Base-by-base conservation (phyloP, 2,888 invertebrate species). In the Catocala sponsa region DNA sequence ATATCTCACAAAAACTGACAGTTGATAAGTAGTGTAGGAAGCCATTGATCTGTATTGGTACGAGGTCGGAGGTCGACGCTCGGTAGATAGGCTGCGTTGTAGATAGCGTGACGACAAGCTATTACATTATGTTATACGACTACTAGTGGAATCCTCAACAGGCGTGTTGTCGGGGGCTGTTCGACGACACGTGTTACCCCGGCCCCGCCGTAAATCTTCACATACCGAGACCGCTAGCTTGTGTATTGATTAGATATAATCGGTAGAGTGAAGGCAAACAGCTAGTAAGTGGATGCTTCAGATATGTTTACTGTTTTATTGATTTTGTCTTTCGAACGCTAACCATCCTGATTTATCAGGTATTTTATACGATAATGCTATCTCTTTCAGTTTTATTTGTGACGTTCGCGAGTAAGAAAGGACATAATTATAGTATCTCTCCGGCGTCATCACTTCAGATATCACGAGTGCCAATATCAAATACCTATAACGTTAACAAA, bases 61-160 rank as follows among this genome's bases (percentile, higher is more conserved):
- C 15, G 67, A 65, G 74, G 63, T 48, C 72, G 57, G 68, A 60
- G 76, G 72, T 79, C 73, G 62, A 68, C 59, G 72, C 11, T 63
- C 74, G 32, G 47, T 10, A 53, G 53, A 55, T 55, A 46, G 25
- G 15, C 50, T 10, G 11, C 42, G 25, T 13, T 46, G 46, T 25
- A 48, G 25, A 38, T 57, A 38, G 57, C 56, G 53, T 57, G 62
- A 57, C 62, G 47, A 46, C 7, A n/a, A 38, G 12, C 35, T 52
- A 52, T 59, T 46, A 47, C 35, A 38, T 7, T 38, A 38, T 38
- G 35, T 38, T 38, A 38, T 38, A 38, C 2, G 9, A 33, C 7
- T 33, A 42, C 32, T 41, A 48, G n/a, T 55, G 9, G 5, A 32
- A 12, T 59, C 47, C 13, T 42, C 47, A 35, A 41, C 33, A 11